phyloP scores from a whole-genome alignment of 2,797 vertebrate species.

The Gobionotothen gibberifrons region DNA sequence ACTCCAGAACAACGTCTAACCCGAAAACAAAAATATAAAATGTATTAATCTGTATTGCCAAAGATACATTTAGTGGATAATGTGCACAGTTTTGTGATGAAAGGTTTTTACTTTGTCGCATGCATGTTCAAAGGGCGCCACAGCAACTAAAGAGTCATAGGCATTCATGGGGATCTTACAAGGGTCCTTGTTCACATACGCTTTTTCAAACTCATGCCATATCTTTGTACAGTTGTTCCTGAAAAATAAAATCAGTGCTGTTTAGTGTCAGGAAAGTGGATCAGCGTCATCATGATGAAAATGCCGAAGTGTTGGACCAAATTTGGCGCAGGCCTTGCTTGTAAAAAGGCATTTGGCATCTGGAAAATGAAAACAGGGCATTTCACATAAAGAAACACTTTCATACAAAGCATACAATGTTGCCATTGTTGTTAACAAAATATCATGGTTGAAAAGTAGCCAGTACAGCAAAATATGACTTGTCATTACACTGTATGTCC shows the following conservation, averaged over 20 bases:
- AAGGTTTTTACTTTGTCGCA: constrained; percentile 64
- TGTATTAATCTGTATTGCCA: background rate
- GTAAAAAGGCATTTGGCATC: too few relatives aligned
- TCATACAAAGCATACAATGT: too few relatives aligned
- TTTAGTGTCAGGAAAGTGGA: background rate
- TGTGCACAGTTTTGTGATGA: background rate
- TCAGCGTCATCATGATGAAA: background rate
- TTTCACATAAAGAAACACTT: too few relatives aligned
- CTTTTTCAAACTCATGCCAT: constrained; percentile 71
- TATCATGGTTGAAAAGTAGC: too few relatives aligned
- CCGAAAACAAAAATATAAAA: background rate
- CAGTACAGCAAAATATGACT: background rate
- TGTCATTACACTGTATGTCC: background rate
- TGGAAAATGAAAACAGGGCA: too few relatives aligned
- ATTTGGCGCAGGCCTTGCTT: background rate
- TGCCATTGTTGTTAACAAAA: too few relatives aligned
- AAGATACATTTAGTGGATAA: background rate
- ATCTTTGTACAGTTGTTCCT: constrained; percentile 64
- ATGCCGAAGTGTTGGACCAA: background rate
- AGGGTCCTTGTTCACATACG: constrained; percentile 69
- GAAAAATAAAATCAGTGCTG: constrained; percentile 1
- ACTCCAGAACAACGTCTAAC: constrained; percentile 83
- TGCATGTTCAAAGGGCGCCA: background rate
- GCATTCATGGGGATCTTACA: constrained; percentile 68
- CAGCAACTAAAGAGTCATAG: constrained; percentile 66